phyloP scores from a whole-genome alignment of 1,140 invertebrate species.

The Panagrolaimus sp. region DNA sequence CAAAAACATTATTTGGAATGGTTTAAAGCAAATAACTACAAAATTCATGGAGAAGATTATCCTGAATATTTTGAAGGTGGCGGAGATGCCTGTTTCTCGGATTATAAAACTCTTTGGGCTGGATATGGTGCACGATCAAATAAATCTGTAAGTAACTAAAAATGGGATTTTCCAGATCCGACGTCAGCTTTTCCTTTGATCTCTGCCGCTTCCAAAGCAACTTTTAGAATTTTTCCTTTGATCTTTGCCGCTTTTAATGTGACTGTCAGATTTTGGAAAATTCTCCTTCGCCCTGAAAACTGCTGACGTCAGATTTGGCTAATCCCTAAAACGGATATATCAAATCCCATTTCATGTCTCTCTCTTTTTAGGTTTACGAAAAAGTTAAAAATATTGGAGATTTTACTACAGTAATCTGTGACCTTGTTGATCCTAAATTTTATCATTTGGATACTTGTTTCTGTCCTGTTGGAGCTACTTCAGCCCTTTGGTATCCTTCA shows the following conservation, averaged over 20 bases:
- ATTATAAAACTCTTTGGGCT: constrained; percentile 55
- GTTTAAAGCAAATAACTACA: constrained; percentile 52
- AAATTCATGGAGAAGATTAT: constrained; percentile 50
- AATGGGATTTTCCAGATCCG: too few relatives aligned
- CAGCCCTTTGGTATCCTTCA: constrained; percentile 55
- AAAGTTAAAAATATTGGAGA: constrained; percentile 40
- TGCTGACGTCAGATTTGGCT: not conserved
- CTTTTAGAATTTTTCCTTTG: too few relatives aligned
- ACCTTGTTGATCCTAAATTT: constrained; percentile 48
- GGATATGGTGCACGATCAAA: constrained; percentile 50
- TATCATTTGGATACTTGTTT: constrained; percentile 59
- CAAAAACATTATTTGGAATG: constrained; percentile 52
- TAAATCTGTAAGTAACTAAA: constrained; percentile 40
- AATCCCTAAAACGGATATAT: not conserved
- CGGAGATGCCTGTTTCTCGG: constrained; percentile 55
- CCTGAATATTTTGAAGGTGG: constrained; percentile 54
- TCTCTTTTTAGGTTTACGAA: constrained; percentile 47
- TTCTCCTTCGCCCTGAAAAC: too few relatives aligned
- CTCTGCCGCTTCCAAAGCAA: too few relatives aligned
- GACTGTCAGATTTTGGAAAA: too few relatives aligned
- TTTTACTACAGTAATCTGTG: constrained; percentile 54
- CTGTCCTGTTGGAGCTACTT: constrained; percentile 45
- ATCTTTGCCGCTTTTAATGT: too few relatives aligned
- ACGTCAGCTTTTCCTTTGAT: too few relatives aligned
- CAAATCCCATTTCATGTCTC: not conserved